Evolutionary conservation across 2,113 vertebrate species (phyloP).

Genomic region (Oncorhynchus nerka): DNA sequence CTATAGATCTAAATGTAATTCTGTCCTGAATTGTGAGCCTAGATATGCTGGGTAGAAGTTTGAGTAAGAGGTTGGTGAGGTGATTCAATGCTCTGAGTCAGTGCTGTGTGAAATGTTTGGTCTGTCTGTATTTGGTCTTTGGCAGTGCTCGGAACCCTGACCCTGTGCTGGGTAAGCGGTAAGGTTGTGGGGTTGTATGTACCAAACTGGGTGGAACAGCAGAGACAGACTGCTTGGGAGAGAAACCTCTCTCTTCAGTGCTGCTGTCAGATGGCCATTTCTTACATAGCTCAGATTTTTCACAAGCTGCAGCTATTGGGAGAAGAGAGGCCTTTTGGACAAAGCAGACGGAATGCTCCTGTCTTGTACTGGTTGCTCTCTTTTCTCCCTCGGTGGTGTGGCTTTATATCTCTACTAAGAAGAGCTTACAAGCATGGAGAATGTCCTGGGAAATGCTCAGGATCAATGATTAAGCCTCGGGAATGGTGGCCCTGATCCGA

Average conservation of each 20-base stretch:
- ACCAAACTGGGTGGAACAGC: constrained; percentile 54
- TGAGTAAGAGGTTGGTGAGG: not conserved
- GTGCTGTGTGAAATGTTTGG: not conserved
- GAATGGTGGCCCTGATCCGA: constrained; percentile 12
- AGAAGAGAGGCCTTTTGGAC: constrained; percentile 49
- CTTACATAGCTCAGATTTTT: constrained; percentile 63
- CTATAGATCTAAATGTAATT: no score
- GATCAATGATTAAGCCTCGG: constrained; percentile 26
- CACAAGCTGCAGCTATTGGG: constrained; percentile 50
- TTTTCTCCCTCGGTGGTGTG: constrained; percentile 13
- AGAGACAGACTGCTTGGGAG: constrained; percentile 40
- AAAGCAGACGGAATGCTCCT: not conserved
- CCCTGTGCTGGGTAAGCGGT: constrained; percentile 3
- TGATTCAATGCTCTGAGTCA: not conserved
- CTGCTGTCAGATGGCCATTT: constrained; percentile 70
- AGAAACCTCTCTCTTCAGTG: constrained; percentile 39
- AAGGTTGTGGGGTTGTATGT: constrained; percentile 64
- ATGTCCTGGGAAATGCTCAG: constrained; percentile 9
- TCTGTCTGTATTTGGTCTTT: not conserved
- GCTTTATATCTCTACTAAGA: constrained; percentile 22
- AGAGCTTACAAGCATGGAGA: not conserved
- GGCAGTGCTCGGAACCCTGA: not conserved
- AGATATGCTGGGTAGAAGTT: not conserved
- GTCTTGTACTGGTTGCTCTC: constrained; percentile 15
- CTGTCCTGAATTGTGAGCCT: not conserved